Evolutionary conservation across 2,113 vertebrate genomes (phyloP), one percentile per base, ranked within the genome.

Genomic region (Pelmatolapia mariae): DNA sequence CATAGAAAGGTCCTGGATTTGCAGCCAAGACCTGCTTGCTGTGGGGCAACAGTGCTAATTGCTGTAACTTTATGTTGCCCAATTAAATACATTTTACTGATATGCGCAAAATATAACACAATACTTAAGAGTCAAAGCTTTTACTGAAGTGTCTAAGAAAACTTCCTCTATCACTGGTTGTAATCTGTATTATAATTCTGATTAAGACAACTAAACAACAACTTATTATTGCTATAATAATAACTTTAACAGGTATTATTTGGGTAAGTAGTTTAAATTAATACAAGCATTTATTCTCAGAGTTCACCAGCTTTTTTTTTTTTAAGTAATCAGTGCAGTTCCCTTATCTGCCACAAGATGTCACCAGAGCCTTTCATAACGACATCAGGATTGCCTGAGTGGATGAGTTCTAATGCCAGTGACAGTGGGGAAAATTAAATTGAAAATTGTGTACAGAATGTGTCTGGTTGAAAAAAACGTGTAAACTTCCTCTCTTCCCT

Each of bases 281-380:
- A 13, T 10, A 22, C 13, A 52, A 50, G 24, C 3, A 33, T 1
- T 78, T 50, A 4, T 54, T 81, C 12, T 59, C 40, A 47, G 13
- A 10, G 43, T 76, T 76, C 10, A 31, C 43, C 16, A 50, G 71
- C 9, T 47, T 19, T 76, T 47, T 18, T 47, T 19, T 76, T 47
- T 18, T 19, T 29, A n/a, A 71, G 5, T 36, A 47, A 10, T 8
- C 12, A 40, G 0, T 7, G 16, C 31, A 81, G 24, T 76, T 83
- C 38, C 56, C 22, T 22, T 31, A 29, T 18, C 6, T 1, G 19
- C 90, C 95, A 93, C 87, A 66, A 94, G 95, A 92, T 94, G 96
- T 68, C 94, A 33, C 87, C 24, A 87, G 7, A 0, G 78, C 66
- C 66, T 73, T 88, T 40, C 1, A 54, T 82, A 50, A 88, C 82